phyloP scores from a whole-genome alignment of 1,140 invertebrate genomes.

The Apolygus lucorum region DNA sequence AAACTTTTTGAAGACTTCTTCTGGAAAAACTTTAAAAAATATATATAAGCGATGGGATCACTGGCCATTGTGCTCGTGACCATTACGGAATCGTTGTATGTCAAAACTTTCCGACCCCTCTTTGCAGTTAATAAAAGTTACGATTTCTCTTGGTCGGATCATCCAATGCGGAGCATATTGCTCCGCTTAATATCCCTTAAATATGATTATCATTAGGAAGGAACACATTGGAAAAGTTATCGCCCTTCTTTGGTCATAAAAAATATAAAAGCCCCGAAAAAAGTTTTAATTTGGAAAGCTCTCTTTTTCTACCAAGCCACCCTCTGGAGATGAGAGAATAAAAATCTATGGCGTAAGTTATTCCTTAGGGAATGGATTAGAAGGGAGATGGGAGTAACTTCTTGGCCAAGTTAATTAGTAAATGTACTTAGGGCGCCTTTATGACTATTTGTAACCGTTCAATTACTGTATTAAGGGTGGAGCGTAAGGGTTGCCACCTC shows the following conservation, averaged over 20 bases:
- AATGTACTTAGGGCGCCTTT: conserved; percentile 18
- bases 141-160: conserved; percentile 12
- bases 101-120: conserved; percentile 19
- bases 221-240: conserved; percentile 24
- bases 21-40: conserved; percentile 7
- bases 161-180: conserved; percentile 23
- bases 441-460: conserved; percentile 24
- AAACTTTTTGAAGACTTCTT: conserved; percentile 10
- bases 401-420: conserved; percentile 19
- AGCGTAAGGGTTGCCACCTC: conserved; percentile 7
- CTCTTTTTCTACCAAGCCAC: not conserved
- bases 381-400: conserved; percentile 7
- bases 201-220: conserved; percentile 24
- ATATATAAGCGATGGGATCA: conserved; percentile 9
- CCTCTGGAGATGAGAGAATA: conserved; percentile 19
- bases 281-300: conserved; percentile 22
- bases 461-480: conserved; percentile 18
- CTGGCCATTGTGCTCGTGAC: conserved; percentile 17
- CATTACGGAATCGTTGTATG: conserved; percentile 17
- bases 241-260: conserved; percentile 19
- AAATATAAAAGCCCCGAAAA: conserved; percentile 21
- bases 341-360: conserved; percentile 24
- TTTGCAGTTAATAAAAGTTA: conserved; percentile 23
- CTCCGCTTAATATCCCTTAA: conserved; percentile 19
- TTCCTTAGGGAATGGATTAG: conserved; percentile 18